Evolutionary conservation across 92 coral and sea anemone species (phyloP).

Genomic region (Blastomussa wellsi): DNA sequence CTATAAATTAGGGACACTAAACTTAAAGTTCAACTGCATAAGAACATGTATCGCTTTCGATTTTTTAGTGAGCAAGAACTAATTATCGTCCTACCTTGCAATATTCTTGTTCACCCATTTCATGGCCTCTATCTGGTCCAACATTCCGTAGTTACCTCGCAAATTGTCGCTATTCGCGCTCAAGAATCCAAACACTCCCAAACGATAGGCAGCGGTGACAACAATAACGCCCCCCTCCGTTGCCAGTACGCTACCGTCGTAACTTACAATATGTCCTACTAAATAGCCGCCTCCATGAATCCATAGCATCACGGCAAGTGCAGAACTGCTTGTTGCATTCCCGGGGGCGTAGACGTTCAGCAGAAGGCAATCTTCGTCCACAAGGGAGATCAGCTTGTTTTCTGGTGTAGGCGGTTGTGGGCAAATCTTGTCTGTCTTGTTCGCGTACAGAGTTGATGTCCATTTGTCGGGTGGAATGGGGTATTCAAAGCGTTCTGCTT

Average conservation of each 20-base stretch:
- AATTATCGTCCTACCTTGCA: slow-evolving; percentile 2
- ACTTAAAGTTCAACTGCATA: too few relatives aligned
- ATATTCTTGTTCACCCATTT: slow-evolving; percentile 49
- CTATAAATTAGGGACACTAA: too few relatives aligned
- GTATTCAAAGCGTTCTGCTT: slow-evolving; percentile 11
- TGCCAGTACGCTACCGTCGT: slow-evolving; percentile 40
- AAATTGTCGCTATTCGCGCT: slow-evolving; percentile 10
- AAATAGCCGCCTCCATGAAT: slow-evolving; percentile 35
- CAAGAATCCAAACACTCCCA: slow-evolving; percentile 40
- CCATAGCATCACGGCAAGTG: slow-evolving; percentile 49
- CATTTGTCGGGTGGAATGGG: slow-evolving; percentile 30
- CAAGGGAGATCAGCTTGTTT: background rate
- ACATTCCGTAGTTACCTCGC: slow-evolving; percentile 45
- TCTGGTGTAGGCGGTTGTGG: background rate
- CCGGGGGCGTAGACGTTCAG: slow-evolving; percentile 36
- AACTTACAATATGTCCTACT: background rate
- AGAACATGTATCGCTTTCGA: too few relatives aligned
- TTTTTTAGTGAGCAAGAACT: background rate
- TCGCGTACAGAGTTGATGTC: slow-evolving; percentile 2
- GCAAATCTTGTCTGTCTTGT: slow-evolving; percentile 9
- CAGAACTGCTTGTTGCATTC: background rate
- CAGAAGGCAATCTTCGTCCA: slow-evolving; percentile 35
- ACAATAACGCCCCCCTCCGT: slow-evolving; percentile 34
- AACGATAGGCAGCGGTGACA: slow-evolving; percentile 37
- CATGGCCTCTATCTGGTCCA: slow-evolving; percentile 42